Evolutionary conservation across 2,797 vertebrate species (phyloP).

Genomic region (Oreochromis mossambicus): DNA sequence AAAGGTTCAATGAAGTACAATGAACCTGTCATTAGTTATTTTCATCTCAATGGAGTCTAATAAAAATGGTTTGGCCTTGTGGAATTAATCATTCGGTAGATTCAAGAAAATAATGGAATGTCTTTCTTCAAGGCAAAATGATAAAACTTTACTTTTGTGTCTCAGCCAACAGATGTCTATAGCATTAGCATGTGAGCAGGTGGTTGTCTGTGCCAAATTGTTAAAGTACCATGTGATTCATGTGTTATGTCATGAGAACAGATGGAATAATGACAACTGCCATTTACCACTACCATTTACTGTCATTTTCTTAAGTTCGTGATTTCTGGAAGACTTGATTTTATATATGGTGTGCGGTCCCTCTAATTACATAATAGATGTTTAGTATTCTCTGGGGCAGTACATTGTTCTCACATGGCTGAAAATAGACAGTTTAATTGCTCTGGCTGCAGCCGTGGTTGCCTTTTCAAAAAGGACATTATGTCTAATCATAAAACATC

Average conservation of each 20-base stretch:
- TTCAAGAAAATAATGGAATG: neutral
- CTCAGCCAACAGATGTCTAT: constrained; percentile 1
- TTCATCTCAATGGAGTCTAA: constrained; percentile 4
- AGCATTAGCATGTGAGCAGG: constrained; percentile 33
- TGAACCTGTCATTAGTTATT: constrained; percentile 24
- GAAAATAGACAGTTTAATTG: constrained; percentile 50
- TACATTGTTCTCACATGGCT: constrained; percentile 53
- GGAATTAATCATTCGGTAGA: constrained; percentile 4
- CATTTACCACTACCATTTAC: constrained; percentile 20
- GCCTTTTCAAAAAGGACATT: constrained; percentile 55
- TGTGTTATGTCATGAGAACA: constrained; percentile 54
- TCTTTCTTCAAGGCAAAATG: neutral
- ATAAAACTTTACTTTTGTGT: neutral
- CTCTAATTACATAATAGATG: constrained; percentile 59
- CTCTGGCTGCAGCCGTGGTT: constrained; percentile 24
- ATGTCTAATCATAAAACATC: constrained; percentile 67
- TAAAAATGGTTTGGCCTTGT: constrained; percentile 1
- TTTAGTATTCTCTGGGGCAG: constrained; percentile 45
- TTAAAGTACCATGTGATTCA: constrained; percentile 22
- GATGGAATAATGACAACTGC: constrained; percentile 51
- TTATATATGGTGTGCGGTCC: constrained; percentile 52
- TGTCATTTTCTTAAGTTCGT: neutral
- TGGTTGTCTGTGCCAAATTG: constrained; percentile 45
- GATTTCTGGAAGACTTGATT: constrained; percentile 29
- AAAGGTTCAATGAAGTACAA: constrained; percentile 42